Conservation (phyloP, 2,113 vertebrate species). For the Anguilla rostrata region DNA sequence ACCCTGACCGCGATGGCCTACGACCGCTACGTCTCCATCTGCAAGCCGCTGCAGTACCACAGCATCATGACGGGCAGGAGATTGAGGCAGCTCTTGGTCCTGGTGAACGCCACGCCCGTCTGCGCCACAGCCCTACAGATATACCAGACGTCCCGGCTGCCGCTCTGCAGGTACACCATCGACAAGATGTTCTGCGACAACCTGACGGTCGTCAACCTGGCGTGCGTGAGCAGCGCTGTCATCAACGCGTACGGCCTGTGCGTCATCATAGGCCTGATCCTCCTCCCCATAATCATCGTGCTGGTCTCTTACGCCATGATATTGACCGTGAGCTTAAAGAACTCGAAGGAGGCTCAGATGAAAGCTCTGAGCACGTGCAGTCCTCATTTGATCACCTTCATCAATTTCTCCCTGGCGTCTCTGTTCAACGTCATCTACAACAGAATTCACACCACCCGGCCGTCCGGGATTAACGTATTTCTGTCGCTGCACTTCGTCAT, state of each 20-base stretch:
- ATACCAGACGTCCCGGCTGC: slow-evolving; percentile 43
- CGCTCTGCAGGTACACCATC: slow-evolving; percentile 44
- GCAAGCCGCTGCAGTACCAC: slow-evolving; percentile 59
- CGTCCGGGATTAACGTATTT: slow-evolving; percentile 42
- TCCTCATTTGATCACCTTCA: slow-evolving; percentile 55
- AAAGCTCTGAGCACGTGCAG: slow-evolving; percentile 54
- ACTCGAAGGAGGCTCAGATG: slow-evolving; percentile 41
- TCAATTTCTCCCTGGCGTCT: slow-evolving; percentile 48
- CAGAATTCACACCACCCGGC: slow-evolving; percentile 31
- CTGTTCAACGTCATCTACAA: slow-evolving; percentile 58
- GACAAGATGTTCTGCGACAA: slow-evolving; percentile 61
- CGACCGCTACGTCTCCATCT: slow-evolving; percentile 63
- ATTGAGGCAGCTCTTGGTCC: slow-evolving; percentile 40
- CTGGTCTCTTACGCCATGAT: slow-evolving; percentile 52
- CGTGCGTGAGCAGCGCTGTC: slow-evolving; percentile 42
- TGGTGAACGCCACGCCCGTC: slow-evolving; percentile 39
- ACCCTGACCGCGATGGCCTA: slow-evolving; percentile 61
- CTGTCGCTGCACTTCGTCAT: slow-evolving; percentile 49
- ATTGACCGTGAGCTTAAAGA: slow-evolving; percentile 46
- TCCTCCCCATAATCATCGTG: slow-evolving; percentile 47
- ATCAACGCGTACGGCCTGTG: slow-evolving; percentile 47
- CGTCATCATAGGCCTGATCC: slow-evolving; percentile 32
- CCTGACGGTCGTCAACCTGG: slow-evolving; percentile 53
- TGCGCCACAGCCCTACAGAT: slow-evolving; percentile 37
- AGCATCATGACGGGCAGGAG: slow-evolving; percentile 43